These are phyloP conservation scores for Tubiluchus corallicola DNA, from an alignment of 2,888 invertebrate genomes.

Conservation along the genomic window DNA sequence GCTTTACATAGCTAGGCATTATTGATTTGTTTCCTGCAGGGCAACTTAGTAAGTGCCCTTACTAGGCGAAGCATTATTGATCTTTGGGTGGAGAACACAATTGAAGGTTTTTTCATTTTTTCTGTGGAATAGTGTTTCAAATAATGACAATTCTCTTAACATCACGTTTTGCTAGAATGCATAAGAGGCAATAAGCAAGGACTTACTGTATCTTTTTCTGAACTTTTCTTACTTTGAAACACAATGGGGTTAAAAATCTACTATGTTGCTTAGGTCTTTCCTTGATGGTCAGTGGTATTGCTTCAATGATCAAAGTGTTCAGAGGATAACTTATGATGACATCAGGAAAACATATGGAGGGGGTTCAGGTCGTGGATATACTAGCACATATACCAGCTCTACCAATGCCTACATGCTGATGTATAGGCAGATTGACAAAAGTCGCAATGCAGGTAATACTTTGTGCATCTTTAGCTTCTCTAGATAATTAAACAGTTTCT, in stretches of 20 bases:
- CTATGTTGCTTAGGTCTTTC: conserved; percentile 30
- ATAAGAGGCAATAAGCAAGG: neutral
- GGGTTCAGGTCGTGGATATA: conserved; percentile 41
- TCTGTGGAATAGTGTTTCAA: too few species aligned
- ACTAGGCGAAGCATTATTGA: too few species aligned
- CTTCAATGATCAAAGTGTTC: conserved; percentile 69
- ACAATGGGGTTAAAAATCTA: too few species aligned
- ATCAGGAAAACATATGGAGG: conserved; percentile 65
- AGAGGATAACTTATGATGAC: conserved; percentile 55
- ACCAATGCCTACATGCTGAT: conserved; percentile 80
- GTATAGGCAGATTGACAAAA: conserved; percentile 45
- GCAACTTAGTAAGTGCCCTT: too few species aligned
- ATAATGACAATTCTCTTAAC: too few species aligned
- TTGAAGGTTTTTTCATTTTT: too few species aligned
- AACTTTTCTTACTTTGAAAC: neutral
- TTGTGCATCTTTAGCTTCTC: too few species aligned
- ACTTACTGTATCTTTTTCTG: neutral
- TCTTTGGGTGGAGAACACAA: too few species aligned
- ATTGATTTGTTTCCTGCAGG: too few species aligned
- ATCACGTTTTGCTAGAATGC: too few species aligned
- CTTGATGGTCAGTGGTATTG: conserved; percentile 54
- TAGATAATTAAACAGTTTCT: too few species aligned
- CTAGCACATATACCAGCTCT: conserved; percentile 53
- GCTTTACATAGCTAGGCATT: too few species aligned
- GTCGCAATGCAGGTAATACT: conserved; percentile 26